These are phyloP conservation scores for Eleutherodactylus coqui DNA, from an alignment of 2,797 vertebrate species.

Conservation along the genomic window DNA sequence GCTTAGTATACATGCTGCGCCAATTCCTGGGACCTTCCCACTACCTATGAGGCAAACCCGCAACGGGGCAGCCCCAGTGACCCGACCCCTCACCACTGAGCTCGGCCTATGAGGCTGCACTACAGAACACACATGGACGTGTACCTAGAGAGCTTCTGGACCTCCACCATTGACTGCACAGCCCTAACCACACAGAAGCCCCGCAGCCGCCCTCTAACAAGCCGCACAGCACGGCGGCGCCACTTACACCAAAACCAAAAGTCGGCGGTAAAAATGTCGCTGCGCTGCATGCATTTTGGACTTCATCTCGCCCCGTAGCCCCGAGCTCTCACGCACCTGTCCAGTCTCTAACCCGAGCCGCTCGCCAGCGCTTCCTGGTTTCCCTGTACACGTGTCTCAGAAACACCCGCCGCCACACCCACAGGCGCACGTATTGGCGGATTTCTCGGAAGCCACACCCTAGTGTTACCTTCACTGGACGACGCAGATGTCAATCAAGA, in stretches of 20 bases:
- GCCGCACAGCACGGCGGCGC: too few relatives aligned
- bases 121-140: not conserved
- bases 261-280: not conserved
- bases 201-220: too few relatives aligned
- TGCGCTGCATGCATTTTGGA: not conserved
- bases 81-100: not conserved
- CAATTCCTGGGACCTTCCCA: too few relatives aligned
- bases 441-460: not conserved
- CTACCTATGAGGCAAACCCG: constrained; percentile 15
- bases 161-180: not conserved
- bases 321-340: not conserved
- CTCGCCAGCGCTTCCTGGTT: constrained; percentile 71
- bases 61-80: too few relatives aligned
- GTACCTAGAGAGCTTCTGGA: not conserved
- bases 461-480: not conserved
- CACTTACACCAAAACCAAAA: not conserved
- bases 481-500: not conserved
- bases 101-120: not conserved
- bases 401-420: constrained; percentile 45
- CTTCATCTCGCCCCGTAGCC: constrained; percentile 16
- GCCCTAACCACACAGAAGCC: not conserved
- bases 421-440: not conserved
- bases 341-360: not conserved
- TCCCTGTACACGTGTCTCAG: constrained; percentile 72
- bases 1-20: too few relatives aligned